Percentiles rank a stretch among this genome's conserved stretches.
Evolutionary conservation across 2,888 invertebrate genomes (phyloP).

Genomic region (Drosophila merina): DNA sequence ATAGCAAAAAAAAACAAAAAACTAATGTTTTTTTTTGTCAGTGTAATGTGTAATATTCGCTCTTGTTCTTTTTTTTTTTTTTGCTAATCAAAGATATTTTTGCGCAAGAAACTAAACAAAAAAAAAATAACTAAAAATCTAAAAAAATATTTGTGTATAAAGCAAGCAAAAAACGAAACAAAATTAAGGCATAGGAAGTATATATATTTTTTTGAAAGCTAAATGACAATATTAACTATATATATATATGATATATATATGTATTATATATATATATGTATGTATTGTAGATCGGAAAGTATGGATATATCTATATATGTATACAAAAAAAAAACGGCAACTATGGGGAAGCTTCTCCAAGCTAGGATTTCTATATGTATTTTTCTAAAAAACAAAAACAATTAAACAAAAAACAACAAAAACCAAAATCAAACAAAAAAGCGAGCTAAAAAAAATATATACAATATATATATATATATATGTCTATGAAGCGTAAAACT

Average conservation of each 20-base stretch:
- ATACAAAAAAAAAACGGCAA: conserved; percentile 44
- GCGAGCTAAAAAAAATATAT: conserved; percentile 48
- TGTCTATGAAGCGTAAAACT: conserved; percentile 31
- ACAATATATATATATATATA: conserved; percentile 32
- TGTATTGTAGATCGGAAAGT: background rate
- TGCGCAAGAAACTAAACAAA: conserved; percentile 8
- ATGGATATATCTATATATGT: conserved; percentile 37
- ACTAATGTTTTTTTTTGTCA: conserved; percentile 23
- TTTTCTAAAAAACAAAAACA: conserved; percentile 47
- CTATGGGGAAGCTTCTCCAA: conserved; percentile 46
- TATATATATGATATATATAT: conserved; percentile 31
- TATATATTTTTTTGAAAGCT: conserved; percentile 75
- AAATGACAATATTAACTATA: conserved; percentile 79
- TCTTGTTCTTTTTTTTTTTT: conserved; percentile 14
- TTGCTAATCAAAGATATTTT: conserved; percentile 12
- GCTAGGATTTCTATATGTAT: conserved; percentile 52
- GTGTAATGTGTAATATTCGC: conserved; percentile 1
- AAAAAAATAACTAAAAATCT: conserved; percentile 5
- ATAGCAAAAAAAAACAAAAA: conserved; percentile 15
- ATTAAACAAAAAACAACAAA: conserved; percentile 26
- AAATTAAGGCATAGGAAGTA: conserved; percentile 51
- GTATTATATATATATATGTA: conserved; percentile 32
- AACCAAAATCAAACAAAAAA: conserved; percentile 15
- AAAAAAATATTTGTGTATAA: conserved; percentile 47
- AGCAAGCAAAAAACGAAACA: conserved; percentile 25